Base-by-base conservation (phyloP, 2,888 invertebrate genomes). In the Philhelius pedissequus region DNA sequence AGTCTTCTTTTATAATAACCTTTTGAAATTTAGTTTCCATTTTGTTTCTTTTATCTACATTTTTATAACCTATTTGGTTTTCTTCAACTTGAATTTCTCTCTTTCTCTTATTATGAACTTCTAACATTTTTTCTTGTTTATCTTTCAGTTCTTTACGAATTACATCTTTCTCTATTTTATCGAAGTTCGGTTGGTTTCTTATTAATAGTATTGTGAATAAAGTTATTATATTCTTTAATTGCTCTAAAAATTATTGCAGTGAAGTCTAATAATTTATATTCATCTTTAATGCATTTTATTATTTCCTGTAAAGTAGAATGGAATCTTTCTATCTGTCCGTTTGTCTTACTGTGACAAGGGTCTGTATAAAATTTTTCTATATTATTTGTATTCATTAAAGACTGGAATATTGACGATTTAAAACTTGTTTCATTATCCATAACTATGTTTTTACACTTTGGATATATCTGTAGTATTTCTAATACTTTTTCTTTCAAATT, bases 311-410 rank as follows among this genome's bases (percentile, higher is more conserved):
- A 32, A 8, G 60, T 77, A 7, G 30, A 40, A 32, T 78, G 64
- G 9, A 54, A 60, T 54, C 77, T 8, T 64, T 78, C 78, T 20
- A 71, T 52, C 22, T 77, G 77, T 15, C 77, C 64, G 38, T 71
- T 78, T 25, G 69, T 54, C n/a, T 54, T 73, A 22, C 73, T 79
- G 22, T 66, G 58, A 66, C n/a, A 50, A 40, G 32, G 20, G n/a
- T 32, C 35, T 58, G 45, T 50, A 43, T 70, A 77, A n/a, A 77
- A 20, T 62, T 27, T 74, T 60, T 60, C n/a, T 74, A 18, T 50
- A 45, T 64, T 64, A n/a, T 9, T 43, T 66, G 56, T 62, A 27
- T 66, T 20, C 66, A 66, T 56, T 15, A 66, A 43, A 25, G 54
- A 32, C 30, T 40, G 30, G 11, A 77, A 77, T 25, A 20, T 2